Percentiles rank a stretch among this genome's conserved stretches.
phyloP scores from a whole-genome alignment of 2,888 invertebrate genomes.

The Eueremaeus valkanovi region DNA sequence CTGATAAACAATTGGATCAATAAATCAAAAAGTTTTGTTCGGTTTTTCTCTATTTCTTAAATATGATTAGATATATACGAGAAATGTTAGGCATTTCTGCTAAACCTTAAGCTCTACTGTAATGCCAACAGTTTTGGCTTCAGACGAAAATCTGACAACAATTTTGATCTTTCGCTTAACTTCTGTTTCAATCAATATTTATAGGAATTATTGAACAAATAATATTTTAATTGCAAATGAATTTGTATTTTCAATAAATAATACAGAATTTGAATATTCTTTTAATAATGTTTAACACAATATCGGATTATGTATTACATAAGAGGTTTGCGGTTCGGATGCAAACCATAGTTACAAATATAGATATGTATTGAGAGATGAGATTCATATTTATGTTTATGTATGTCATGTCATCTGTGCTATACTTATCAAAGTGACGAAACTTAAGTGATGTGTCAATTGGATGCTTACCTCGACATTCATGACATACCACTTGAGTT shows the following conservation, averaged over 20 bases:
- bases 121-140: not conserved
- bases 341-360: not conserved
- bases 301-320: too few species aligned
- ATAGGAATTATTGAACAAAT: too few species aligned
- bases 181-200: too few species aligned
- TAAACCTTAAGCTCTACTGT: not conserved
- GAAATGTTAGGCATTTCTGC: not conserved
- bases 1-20: conserved; percentile 11
- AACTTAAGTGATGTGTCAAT: too few species aligned
- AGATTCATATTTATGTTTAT: not conserved
- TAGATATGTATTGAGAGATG: not conserved
- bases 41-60: too few species aligned
- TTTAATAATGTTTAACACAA: too few species aligned
- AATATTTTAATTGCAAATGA: too few species aligned
- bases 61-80: not conserved
- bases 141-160: not conserved
- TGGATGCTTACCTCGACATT: conserved; percentile 38
- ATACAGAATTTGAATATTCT: too few species aligned
- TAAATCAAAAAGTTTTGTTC: conserved; percentile 23
- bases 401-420: too few species aligned
- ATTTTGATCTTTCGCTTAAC: too few species aligned
- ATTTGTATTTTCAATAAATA: too few species aligned
- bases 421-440: too few species aligned
- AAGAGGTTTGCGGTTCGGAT: not conserved
- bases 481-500: conserved; percentile 40